These are phyloP conservation scores for Lasioglossum albipes DNA, from an alignment of 1,140 invertebrate species.

Conservation along the genomic window DNA sequence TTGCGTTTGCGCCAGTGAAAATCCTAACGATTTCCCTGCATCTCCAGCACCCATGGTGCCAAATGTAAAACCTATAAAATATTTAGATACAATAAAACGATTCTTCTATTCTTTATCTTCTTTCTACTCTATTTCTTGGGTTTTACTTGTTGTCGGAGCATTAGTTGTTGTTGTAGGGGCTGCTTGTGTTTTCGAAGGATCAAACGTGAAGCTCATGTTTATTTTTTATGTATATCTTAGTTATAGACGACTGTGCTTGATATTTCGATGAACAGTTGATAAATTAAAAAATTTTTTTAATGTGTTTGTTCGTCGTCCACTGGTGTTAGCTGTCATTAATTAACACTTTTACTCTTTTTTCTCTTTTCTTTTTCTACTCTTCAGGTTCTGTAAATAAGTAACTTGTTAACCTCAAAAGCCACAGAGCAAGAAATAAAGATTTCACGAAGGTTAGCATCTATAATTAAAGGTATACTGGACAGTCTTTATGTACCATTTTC, in stretches of 20 bases:
- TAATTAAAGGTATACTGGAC: background rate
- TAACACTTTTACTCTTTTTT: too few relatives aligned
- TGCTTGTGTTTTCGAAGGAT: constrained; percentile 68
- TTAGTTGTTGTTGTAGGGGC: constrained; percentile 59
- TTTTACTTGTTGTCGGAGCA: constrained; percentile 67
- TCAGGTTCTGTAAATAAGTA: background rate
- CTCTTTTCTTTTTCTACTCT: background rate
- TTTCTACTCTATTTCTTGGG: constrained; percentile 28
- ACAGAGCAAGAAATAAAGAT: background rate
- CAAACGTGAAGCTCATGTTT: constrained; percentile 71
- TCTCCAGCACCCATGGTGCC: constrained; percentile 54
- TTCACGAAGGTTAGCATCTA: background rate
- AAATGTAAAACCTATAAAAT: constrained; percentile 32
- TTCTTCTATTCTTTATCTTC: background rate
- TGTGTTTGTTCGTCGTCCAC: background rate
- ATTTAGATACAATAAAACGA: background rate
- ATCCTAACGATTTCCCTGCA: constrained; percentile 50
- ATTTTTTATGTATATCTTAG: constrained; percentile 42
- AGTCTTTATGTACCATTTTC: too few relatives aligned
- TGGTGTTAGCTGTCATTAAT: background rate
- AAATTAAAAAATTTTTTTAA: too few relatives aligned
- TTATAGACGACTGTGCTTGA: background rate
- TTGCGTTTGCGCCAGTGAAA: constrained; percentile 34
- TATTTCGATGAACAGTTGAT: background rate
- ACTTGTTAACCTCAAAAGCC: background rate